Percentiles rank a stretch among this genome's conserved stretches.
Evolutionary conservation across 2,113 vertebrate genomes (phyloP).

Genomic region (Maccullochella peelii): DNA sequence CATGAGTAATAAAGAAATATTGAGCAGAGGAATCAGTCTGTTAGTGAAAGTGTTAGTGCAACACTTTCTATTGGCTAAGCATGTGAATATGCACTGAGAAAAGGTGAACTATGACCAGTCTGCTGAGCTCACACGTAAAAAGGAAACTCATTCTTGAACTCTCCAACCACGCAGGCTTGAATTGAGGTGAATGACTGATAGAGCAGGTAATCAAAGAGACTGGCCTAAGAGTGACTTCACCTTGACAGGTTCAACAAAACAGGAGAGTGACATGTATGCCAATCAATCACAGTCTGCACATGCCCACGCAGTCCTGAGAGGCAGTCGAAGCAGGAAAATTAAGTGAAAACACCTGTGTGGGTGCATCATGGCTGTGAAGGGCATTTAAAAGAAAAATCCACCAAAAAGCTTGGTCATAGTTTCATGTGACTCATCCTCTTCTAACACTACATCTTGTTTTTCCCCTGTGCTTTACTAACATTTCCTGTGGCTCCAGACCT

Average conservation of each 20-base stretch:
- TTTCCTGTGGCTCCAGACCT: conserved; percentile 21
- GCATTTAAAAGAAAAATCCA: not conserved
- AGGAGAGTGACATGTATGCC: not conserved
- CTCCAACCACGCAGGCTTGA: not conserved
- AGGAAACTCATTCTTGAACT: not conserved
- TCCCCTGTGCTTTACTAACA: conserved; percentile 7
- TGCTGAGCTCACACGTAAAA: not conserved
- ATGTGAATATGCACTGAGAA: not conserved
- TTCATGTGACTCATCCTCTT: conserved; percentile 38
- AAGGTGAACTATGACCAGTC: not conserved
- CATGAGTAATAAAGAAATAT: not conserved
- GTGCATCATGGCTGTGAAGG: not conserved
- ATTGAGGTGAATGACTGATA: not conserved
- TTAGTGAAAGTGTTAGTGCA: too few relatives aligned
- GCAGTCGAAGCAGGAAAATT: not conserved
- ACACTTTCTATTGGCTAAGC: not conserved
- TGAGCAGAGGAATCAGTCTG: not conserved
- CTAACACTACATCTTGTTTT: not conserved
- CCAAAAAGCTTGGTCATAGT: conserved; percentile 1
- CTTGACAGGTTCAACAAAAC: not conserved
- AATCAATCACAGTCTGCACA: not conserved
- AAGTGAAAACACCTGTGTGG: conserved; percentile 34
- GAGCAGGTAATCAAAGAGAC: not conserved
- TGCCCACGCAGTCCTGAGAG: conserved; percentile 2
- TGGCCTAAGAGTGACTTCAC: not conserved